Evolutionary conservation across 2,113 vertebrate species (phyloP).

Genomic region (Phoenicopterus ruber): DNA sequence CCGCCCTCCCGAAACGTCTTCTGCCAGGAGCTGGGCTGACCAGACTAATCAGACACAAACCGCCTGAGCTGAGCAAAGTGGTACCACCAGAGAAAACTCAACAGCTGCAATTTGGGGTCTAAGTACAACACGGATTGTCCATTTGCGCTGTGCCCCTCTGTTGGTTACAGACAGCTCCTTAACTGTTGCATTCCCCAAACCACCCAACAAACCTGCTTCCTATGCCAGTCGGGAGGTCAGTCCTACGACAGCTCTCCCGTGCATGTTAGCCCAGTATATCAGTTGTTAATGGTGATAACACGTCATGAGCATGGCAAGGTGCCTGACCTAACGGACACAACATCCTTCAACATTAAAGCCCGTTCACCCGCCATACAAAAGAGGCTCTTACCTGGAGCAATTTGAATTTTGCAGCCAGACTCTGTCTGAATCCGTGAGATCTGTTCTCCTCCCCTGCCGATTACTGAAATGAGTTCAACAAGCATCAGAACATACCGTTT

Average conservation of each 20-base stretch:
- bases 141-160: neutral
- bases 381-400: slow-evolving; percentile 87
- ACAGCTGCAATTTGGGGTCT: neutral
- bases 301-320: fast-evolving
- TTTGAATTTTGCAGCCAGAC: slow-evolving; percentile 99
- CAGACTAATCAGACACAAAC: neutral
- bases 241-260: neutral
- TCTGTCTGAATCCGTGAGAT: slow-evolving; percentile 98
- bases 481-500: slow-evolving; percentile 43
- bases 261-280: neutral
- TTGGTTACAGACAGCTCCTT: neutral
- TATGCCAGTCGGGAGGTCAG: neutral
- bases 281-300: neutral
- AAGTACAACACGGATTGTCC: neutral
- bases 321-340: neutral
- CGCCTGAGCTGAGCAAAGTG: neutral
- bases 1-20: neutral
- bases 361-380: neutral
- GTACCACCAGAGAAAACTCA: neutral
- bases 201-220: neutral
- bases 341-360: neutral
- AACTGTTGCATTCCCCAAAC: neutral
- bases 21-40: neutral
- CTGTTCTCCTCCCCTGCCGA: slow-evolving; percentile 97
- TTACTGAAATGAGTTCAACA: slow-evolving; percentile 81